Percentiles rank a stretch among this genome's conserved stretches.
These are phyloP conservation scores for Spilosoma lubricipeda DNA, from an alignment of 2,888 invertebrate species.

Conservation along the genomic window DNA sequence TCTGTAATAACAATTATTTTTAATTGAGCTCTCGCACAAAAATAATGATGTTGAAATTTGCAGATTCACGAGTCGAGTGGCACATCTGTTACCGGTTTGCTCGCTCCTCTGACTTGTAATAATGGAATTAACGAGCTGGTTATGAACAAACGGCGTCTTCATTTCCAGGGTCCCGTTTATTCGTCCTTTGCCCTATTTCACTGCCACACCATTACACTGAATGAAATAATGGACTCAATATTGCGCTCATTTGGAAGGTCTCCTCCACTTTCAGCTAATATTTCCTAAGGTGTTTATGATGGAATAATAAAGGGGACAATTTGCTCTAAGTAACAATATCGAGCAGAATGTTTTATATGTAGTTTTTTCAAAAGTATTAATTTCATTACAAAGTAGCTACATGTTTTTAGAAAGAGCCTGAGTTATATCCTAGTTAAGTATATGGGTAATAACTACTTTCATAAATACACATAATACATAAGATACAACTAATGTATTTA, in stretches of 20 bases:
- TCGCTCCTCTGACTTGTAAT: slow-evolving; percentile 83
- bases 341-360: not conserved
- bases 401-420: too few relatives aligned
- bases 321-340: slow-evolving; percentile 35
- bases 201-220: slow-evolving; percentile 82
- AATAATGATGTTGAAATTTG: slow-evolving; percentile 64
- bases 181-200: slow-evolving; percentile 81
- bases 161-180: slow-evolving; percentile 82
- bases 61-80: slow-evolving; percentile 74
- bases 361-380: not conserved
- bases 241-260: slow-evolving; percentile 72
- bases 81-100: slow-evolving; percentile 82
- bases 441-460: too few relatives aligned
- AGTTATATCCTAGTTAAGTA: too few relatives aligned
- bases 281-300: slow-evolving; percentile 72
- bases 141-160: slow-evolving; percentile 86
- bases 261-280: slow-evolving; percentile 68
- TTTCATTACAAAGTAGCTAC: too few relatives aligned
- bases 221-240: slow-evolving; percentile 81
- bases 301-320: slow-evolving; percentile 58
- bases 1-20: slow-evolving; percentile 57
- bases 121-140: slow-evolving; percentile 86
- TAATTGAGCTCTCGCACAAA: slow-evolving; percentile 58
- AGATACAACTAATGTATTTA: too few relatives aligned
- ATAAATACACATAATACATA: too few relatives aligned